phyloP scores from a whole-genome alignment of 2,888 invertebrate species.

The Sclerodermus sp. region DNA sequence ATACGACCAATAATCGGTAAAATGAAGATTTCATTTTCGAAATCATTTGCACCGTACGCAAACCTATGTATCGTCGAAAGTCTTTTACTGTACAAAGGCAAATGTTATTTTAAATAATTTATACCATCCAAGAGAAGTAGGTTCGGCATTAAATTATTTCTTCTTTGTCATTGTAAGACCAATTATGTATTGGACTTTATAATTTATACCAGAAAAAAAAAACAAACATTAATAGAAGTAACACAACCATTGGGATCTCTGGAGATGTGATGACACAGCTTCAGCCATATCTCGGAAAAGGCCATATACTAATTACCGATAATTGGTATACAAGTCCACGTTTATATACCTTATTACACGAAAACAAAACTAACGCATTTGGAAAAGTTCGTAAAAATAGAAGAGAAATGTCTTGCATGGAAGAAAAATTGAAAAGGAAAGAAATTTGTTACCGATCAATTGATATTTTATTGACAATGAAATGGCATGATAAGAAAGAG shows the following conservation, averaged over 20 bases:
- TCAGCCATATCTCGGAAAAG: conserved; percentile 6
- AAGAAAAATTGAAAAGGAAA: conserved; percentile 3
- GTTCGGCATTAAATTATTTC: conserved; percentile 11
- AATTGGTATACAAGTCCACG: conserved; percentile 5
- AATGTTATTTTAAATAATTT: conserved; percentile 3
- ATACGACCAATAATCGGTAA: conserved; percentile 3
- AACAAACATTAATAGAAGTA: not conserved
- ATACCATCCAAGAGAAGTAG: conserved; percentile 10
- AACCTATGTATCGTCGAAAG: conserved; percentile 10
- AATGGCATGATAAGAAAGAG: conserved; percentile 4
- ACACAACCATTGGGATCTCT: not conserved
- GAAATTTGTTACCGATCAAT: conserved; percentile 1
- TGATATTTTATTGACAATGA: not conserved
- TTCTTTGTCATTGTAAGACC: conserved; percentile 4
- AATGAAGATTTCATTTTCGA: not conserved
- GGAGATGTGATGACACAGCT: not conserved
- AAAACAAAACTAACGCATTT: conserved; percentile 1
- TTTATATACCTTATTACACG: not conserved
- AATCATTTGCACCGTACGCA: conserved; percentile 4
- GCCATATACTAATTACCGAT: conserved; percentile 3
- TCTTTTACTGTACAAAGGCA: conserved; percentile 2
- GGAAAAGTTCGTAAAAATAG: conserved; percentile 4
- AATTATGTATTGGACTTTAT: conserved; percentile 10
- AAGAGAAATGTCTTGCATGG: not conserved
- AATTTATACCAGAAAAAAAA: conserved; percentile 5